Conservation (phyloP, 1,140 invertebrate species). For the Achroia grisella region DNA sequence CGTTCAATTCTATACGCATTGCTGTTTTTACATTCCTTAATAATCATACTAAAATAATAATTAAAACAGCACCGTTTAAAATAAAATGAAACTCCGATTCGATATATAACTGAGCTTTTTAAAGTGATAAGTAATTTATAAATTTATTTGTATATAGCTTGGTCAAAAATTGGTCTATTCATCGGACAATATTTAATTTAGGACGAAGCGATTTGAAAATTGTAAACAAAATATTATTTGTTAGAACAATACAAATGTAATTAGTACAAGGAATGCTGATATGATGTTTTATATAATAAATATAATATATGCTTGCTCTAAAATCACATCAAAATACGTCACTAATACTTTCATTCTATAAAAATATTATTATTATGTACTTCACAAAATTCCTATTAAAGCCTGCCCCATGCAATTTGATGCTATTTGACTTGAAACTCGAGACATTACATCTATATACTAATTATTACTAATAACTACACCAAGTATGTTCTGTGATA, state of each 20-base stretch:
- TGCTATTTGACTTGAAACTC: slow-evolving; percentile 10
- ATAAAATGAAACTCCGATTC: slow-evolving; percentile 24
- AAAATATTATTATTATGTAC: slow-evolving; percentile 23
- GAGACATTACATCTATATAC: not conserved
- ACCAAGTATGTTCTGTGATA: not conserved
- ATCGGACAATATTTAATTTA: slow-evolving; percentile 4
- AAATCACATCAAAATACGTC: slow-evolving; percentile 34
- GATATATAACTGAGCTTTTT: slow-evolving; percentile 2
- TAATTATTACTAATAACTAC: not conserved
- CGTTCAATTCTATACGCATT: slow-evolving; percentile 48
- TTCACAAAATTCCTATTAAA: slow-evolving; percentile 40
- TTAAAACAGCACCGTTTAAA: slow-evolving; percentile 27
- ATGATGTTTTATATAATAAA: not conserved
- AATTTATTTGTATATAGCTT: slow-evolving; percentile 9
- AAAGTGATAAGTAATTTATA: slow-evolving; percentile 1
- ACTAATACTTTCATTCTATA: slow-evolving; percentile 22
- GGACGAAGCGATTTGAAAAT: not conserved
- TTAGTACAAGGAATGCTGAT: not conserved
- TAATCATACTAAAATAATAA: slow-evolving; percentile 20
- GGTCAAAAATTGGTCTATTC: slow-evolving; percentile 9
- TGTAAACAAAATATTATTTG: not conserved
- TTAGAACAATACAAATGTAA: not conserved
- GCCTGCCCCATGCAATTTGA: slow-evolving; percentile 46
- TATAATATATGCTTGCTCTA: slow-evolving; percentile 12
- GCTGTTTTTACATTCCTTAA: slow-evolving; percentile 20